A percentile compares a stretch with the other conserved stretches of the same genome.
Conservation (phyloP, 2,797 vertebrate species). For the Mormyrops boulengeri region DNA sequence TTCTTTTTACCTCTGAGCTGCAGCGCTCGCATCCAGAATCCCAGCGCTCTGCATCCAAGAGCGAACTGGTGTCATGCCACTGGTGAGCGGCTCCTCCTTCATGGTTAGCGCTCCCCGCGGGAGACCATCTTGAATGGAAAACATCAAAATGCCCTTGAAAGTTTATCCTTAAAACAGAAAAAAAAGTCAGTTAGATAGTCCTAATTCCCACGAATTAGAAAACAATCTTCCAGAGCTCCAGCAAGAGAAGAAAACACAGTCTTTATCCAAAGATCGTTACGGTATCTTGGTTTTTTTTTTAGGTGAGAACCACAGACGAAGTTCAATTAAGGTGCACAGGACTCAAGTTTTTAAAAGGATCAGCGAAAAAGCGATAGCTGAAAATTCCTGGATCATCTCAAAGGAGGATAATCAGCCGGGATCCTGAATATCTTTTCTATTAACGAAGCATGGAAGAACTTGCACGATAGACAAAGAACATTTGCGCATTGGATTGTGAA, state of each 20-base stretch:
- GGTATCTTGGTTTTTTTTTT: constrained; percentile 51
- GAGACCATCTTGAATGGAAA: constrained; percentile 90
- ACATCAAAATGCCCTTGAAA: constrained; percentile 72
- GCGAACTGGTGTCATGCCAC: constrained; percentile 84
- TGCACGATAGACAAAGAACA: constrained; percentile 57
- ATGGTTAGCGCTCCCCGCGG: constrained; percentile 86
- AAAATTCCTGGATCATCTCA: constrained; percentile 56
- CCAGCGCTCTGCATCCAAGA: constrained; percentile 92
- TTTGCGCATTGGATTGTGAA: constrained; percentile 53
- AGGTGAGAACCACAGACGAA: constrained; percentile 61
- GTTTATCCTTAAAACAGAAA: constrained; percentile 48
- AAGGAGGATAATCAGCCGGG: constrained; percentile 52
- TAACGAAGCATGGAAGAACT: constrained; percentile 48
- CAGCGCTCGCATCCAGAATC: constrained; percentile 89
- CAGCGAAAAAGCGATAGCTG: constrained; percentile 45
- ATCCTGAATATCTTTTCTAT: constrained; percentile 52
- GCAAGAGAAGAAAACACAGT: constrained; percentile 47
- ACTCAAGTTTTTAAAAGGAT: constrained; percentile 56
- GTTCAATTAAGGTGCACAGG: constrained; percentile 43
- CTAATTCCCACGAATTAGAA: constrained; percentile 39
- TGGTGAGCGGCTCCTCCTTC: constrained; percentile 91
- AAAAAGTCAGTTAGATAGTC: constrained; percentile 54
- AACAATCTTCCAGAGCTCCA: constrained; percentile 42
- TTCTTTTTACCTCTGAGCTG: constrained; percentile 83
- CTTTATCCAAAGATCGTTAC: constrained; percentile 60